These are phyloP conservation scores for Gnathonemus echidnorhynchus DNA, from an alignment of 2,113 vertebrate species.

Conservation along the genomic window DNA sequence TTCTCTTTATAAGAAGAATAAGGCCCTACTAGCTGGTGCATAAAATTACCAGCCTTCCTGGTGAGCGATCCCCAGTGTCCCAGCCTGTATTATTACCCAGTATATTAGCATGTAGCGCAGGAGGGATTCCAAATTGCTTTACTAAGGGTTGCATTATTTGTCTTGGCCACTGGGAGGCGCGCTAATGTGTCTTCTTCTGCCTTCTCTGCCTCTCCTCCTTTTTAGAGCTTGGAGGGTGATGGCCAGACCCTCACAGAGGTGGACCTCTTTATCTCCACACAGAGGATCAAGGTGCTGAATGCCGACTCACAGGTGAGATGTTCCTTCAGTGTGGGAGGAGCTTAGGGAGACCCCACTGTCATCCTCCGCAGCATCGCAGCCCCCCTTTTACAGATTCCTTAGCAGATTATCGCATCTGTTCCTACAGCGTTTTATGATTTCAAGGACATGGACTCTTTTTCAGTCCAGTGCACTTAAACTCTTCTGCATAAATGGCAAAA, in stretches of 20 bases:
- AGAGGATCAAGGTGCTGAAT: slow-evolving; percentile 96
- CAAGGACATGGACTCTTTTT: neutral
- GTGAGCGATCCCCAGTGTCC: slow-evolving; percentile 2
- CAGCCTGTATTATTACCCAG: slow-evolving; percentile 19
- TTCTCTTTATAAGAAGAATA: slow-evolving; percentile 18
- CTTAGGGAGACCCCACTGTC: neutral
- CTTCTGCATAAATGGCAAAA: neutral
- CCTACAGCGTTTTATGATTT: neutral
- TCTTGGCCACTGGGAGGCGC: slow-evolving; percentile 38
- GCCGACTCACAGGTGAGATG: slow-evolving; percentile 87
- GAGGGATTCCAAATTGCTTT: slow-evolving; percentile 22
- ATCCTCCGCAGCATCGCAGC: neutral
- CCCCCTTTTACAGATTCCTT: neutral
- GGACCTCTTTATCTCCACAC: slow-evolving; percentile 96
- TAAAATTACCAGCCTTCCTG: slow-evolving; percentile 2
- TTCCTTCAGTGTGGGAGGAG: neutral
- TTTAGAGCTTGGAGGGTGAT: slow-evolving; percentile 81
- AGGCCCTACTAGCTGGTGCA: neutral
- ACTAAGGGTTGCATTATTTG: neutral
- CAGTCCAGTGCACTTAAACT: neutral
- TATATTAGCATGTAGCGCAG: slow-evolving; percentile 19
- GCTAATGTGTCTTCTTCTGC: slow-evolving; percentile 18
- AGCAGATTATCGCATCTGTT: neutral
- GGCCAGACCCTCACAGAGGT: slow-evolving; percentile 87
- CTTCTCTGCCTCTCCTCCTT: slow-evolving; percentile 13